These are phyloP conservation scores for Hirtodrosophila trivittata DNA, from an alignment of 2,888 invertebrate species.

Conservation along the genomic window DNA sequence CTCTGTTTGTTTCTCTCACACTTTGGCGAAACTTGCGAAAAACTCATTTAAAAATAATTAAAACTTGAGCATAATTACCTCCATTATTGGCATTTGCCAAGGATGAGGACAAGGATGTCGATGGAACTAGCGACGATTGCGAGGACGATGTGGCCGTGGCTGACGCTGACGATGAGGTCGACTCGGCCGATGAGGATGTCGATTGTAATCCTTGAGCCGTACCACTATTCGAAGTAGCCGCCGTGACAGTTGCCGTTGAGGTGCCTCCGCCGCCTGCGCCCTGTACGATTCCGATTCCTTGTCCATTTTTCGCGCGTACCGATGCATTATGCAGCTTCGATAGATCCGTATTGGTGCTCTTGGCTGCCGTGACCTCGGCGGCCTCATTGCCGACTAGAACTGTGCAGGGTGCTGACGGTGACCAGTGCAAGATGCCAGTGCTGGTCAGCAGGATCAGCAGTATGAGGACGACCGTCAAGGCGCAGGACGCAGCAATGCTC, in stretches of 20 bases:
- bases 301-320: slow-evolving; percentile 86
- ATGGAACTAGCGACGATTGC: slow-evolving; percentile 85
- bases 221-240: slow-evolving; percentile 84
- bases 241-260: slow-evolving; percentile 70
- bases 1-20: not conserved
- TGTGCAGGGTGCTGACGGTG: slow-evolving; percentile 92
- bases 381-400: slow-evolving; percentile 92
- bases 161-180: slow-evolving; percentile 87
- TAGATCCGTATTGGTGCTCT: slow-evolving; percentile 89
- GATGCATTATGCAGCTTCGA: slow-evolving; percentile 88
- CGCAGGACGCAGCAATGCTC: slow-evolving; percentile 93
- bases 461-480: slow-evolving; percentile 92
- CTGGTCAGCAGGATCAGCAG: slow-evolving; percentile 94
- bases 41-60: slow-evolving; percentile 83
- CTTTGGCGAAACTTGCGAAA: slow-evolving; percentile 66
- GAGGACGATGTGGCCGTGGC: slow-evolving; percentile 86
- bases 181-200: slow-evolving; percentile 81
- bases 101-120: slow-evolving; percentile 81
- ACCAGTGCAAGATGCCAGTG: slow-evolving; percentile 93
- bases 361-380: slow-evolving; percentile 88
- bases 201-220: slow-evolving; percentile 84
- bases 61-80: slow-evolving; percentile 83
- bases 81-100: slow-evolving; percentile 82
- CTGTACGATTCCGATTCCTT: slow-evolving; percentile 84
- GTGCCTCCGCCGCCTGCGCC: slow-evolving; percentile 84